Percentiles rank a stretch among this genome's conserved stretches.
phyloP scores from a whole-genome alignment of 2,888 invertebrate species.

The Kuschelorhynchus macadamiae region DNA sequence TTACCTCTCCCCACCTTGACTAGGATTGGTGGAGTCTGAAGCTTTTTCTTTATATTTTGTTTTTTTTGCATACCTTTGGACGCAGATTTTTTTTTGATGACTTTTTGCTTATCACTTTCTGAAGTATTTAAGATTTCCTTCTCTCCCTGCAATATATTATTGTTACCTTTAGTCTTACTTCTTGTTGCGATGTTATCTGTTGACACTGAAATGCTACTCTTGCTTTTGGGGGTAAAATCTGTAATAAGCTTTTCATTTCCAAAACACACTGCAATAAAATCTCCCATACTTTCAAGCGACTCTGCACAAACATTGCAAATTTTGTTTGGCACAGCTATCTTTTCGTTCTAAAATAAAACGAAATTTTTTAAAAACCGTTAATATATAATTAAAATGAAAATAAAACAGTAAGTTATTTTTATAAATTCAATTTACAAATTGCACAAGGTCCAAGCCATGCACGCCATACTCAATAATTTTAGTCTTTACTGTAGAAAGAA shows the following conservation, averaged over 20 bases:
- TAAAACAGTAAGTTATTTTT: too few relatives aligned
- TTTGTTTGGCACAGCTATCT: slow-evolving; percentile 19
- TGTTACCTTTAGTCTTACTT: neutral
- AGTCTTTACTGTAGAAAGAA: too few relatives aligned
- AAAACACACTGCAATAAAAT: slow-evolving; percentile 7
- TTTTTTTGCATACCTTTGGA: too few relatives aligned
- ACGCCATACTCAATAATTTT: too few relatives aligned
- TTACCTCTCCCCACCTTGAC: too few relatives aligned
- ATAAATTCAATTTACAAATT: too few relatives aligned
- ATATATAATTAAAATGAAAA: too few relatives aligned
- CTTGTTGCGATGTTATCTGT: neutral
- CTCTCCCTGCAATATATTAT: neutral
- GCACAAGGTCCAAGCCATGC: too few relatives aligned
- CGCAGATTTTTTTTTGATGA: neutral
- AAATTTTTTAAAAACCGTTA: too few relatives aligned
- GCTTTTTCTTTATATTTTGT: too few relatives aligned
- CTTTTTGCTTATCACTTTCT: neutral
- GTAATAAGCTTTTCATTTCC: slow-evolving; percentile 22
- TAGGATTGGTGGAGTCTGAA: too few relatives aligned
- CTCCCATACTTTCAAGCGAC: neutral
- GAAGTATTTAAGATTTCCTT: neutral
- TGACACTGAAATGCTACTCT: neutral
- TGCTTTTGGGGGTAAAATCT: neutral
- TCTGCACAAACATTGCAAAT: slow-evolving; percentile 16
- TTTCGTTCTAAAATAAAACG: slow-evolving; percentile 29